Evolutionary conservation across 2,113 vertebrate genomes (phyloP), one percentile per base, ranked within the genome.

Genomic region (Pleuronectes platessa): DNA sequence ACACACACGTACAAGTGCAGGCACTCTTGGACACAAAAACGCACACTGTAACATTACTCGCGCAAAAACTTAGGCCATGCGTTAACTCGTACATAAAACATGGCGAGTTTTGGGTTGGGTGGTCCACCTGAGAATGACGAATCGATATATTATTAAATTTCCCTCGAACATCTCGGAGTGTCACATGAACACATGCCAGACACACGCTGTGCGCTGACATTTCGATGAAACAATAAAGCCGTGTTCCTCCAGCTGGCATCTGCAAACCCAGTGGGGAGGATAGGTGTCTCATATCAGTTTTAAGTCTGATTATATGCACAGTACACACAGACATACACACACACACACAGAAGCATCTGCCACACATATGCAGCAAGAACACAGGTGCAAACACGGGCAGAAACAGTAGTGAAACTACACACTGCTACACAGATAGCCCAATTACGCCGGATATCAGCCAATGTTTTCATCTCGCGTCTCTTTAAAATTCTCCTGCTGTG

Each of bases 191-290:
- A 61, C 61, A 71, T 54, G 74, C 21, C 20, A 63, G 11, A 45
- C 37, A 63, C 81, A 84, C 12, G 54, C 82, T 88, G 86, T 79
- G 87, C 40, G 11, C 66, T 91, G 92, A 90, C 90, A 91, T 92
- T 93, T 92, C 68, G 42, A 84, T 83, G 81, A 86, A 83, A 83
- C 84, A 91, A 87, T 90, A 87, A 92, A 85, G 62, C 35, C 69
- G 74, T 89, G 88, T 87, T 87, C 72, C 78, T 87, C 74, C 85
- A 91, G 86, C 86, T 93, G 90, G 82, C 86, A 90, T 90, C 86
- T 91, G 88, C 85, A 85, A 80, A 84, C 82, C 79, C 88, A 68
- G 88, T 82, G 76, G 86, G 90, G 81, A 90, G 76, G 65, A 75
- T 65, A 89, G 68, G 78, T 77, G 80, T 86, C 86, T 88, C 68